Percentiles rank a stretch among this genome's conserved stretches.
These are phyloP conservation scores for Sclerurus mexicanus DNA, from an alignment of 2,113 vertebrate species.

Conservation along the genomic window DNA sequence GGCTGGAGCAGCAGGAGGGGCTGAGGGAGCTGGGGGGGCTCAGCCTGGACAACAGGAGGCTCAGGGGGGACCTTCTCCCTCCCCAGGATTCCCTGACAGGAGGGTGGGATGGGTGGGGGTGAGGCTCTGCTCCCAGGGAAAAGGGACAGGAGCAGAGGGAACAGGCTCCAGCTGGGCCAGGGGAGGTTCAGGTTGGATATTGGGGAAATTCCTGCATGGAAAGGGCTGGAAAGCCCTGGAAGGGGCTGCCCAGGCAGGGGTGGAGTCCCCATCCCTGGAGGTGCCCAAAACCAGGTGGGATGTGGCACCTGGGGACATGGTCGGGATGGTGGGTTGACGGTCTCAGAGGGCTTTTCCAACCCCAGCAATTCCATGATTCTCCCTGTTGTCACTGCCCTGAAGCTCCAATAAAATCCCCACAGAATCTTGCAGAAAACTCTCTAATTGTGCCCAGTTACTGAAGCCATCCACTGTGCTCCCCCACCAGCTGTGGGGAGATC, in stretches of 20 bases:
- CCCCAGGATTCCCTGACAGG: neutral
- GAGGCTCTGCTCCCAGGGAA: neutral
- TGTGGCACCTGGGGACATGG: neutral
- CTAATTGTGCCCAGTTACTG: neutral
- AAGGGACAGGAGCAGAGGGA: neutral
- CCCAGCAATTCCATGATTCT: neutral
- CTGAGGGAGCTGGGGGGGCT: neutral
- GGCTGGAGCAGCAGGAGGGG: neutral
- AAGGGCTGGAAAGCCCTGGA: too few species aligned
- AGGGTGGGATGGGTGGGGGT: fast-evolving
- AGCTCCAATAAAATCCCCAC: neutral
- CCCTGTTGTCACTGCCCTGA: neutral
- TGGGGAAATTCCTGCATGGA: neutral
- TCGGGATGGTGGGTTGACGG: too few species aligned
- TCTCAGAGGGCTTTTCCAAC: neutral
- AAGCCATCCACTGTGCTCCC: neutral
- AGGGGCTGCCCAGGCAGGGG: neutral
- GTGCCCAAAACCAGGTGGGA: neutral
- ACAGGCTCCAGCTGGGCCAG: fast-evolving
- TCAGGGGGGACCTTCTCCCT: neutral
- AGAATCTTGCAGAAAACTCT: neutral
- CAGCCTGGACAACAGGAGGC: neutral
- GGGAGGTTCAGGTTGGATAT: neutral
- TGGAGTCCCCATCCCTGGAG: neutral
- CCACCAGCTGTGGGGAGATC: neutral